Evolutionary conservation across 30 jellyfish, hydroid and myxozoan genomes (phyloP), one percentile per base, ranked within the genome.

Genomic region (Hydractinia symbiolongicarpus): DNA sequence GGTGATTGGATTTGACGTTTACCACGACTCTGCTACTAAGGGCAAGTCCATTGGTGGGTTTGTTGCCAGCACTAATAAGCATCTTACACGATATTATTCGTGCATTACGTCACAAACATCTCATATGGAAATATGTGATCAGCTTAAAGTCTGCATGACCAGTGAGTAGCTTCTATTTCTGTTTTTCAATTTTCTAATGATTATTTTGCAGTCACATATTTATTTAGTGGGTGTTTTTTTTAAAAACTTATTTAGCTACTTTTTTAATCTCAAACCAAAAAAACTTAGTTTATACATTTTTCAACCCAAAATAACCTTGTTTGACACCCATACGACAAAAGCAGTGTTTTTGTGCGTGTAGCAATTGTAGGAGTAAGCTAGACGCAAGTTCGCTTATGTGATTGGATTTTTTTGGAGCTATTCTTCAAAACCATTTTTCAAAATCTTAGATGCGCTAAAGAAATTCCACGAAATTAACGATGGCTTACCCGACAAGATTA

Each of bases 1-100:
- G 99, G 97, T 95, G 8, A 94, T 95, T 54, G 99, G 99, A 0
- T 78, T 85, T 61, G 99, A 95, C 83, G 99, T 95, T 4, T 95
- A 90, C 88, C 99, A 95, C 69, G 99, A 95, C 82, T 76, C 97
- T 4, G 73, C 85, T 9, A 84, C 97, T 54, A 95, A 89, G 68
- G 96, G 97, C 50, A 89, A 86, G 77, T 95, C 99, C 5, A 77
- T 89, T 82, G 97, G 95, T 54, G 99, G 97, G 0, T 84, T 95
- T 81, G 97, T 95, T 11, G 97, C 97, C 14, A 79, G 95, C 58
- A 81, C 90, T 5, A 95, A 95, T 54, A 83, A 79, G 51, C 5
- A 84, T 4, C 76, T 84, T 54, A 88, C 99, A 49, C 83, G 94
- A 49, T 93, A 93, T 77, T 84, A 86, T 55, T 93, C 98, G 17